Base-by-base conservation (phyloP, 2,888 invertebrate genomes). In the Orchestes rusci region DNA sequence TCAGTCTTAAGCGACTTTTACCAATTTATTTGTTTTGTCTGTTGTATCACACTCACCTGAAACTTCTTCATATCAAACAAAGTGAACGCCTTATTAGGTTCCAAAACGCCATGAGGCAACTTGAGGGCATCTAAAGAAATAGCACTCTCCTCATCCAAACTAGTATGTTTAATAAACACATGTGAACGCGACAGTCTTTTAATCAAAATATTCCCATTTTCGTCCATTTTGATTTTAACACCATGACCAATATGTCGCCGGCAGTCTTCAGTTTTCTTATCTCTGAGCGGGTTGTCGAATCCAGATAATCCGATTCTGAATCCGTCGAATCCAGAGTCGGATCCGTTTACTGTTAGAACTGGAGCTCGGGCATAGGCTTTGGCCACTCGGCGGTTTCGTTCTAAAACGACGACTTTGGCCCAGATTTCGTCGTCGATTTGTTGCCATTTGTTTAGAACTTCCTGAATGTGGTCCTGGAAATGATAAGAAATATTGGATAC, bases 381-480 rank as follows among this genome's bases (percentile, higher is more conserved):
- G 5, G 51, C 51, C 2, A 51, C 51, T 27, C 51, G 18, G 20
- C 51, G n/a, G 31, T 51, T 51, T 36, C 48, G 34, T 33, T 51
- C 51, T n/a, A 51, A 23, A 10, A 51, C 40, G 2, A 51, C 39
- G 10, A 51, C 48, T 45, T 51, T 51, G 2, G 48, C 36, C 51
- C 51, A 51, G 18, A 51, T 51, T 32, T 51, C 51, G 28, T 51
- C 51, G 28, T 51, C 51, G 3, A 51, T 51, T 18, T 47, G 47
- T 12, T 30, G 44, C 51, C 51, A 51, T 36, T 51, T 51, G 15
- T 45, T 38, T 10, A 51, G 19, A 1, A 51, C 48, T 40, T 51
- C 51, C 29, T 51, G 48, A 7, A 51, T 48, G 23, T 51, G 51
- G 17, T 51, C 51, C 51, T 51, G 18, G 5, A 43, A 49, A 12